These are phyloP conservation scores for Lycia hirtaria DNA, from an alignment of 2,888 invertebrate species.

Conservation along the genomic window DNA sequence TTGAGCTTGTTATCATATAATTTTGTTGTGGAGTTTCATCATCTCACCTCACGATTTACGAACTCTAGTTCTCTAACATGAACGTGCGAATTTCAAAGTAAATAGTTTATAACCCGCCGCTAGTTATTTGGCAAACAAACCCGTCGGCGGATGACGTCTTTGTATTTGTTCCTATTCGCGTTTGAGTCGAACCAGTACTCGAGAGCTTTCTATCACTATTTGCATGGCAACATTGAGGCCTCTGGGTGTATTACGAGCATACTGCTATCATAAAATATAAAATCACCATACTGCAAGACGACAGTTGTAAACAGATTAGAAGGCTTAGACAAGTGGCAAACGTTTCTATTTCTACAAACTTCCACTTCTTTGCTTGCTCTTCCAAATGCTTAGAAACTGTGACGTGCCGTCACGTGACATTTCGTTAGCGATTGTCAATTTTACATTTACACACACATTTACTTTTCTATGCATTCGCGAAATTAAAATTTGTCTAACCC, in stretches of 20 bases:
- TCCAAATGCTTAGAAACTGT: no score
- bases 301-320: no score
- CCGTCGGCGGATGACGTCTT: not conserved
- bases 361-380: no score
- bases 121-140: conserved; percentile 4
- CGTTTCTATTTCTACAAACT: no score
- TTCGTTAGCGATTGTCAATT: no score
- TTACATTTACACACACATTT: no score
- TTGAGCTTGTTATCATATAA: not conserved
- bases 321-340: no score
- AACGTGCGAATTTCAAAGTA: conserved; percentile 11
- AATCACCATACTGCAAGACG: not conserved
- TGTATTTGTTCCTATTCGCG: not conserved
- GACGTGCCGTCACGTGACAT: no score
- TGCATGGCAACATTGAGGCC: conserved; percentile 8
- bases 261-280: not conserved
- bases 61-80: not conserved
- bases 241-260: conserved; percentile 2
- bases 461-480: no score
- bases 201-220: conserved; percentile 14
- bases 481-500: no score
- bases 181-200: not conserved
- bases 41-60: not conserved
- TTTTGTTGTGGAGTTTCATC: conserved; percentile 3
- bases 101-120: conserved; percentile 5